phyloP scores from a whole-genome alignment of 2,797 vertebrate genomes.

The Scolopax bukidnonensis region DNA sequence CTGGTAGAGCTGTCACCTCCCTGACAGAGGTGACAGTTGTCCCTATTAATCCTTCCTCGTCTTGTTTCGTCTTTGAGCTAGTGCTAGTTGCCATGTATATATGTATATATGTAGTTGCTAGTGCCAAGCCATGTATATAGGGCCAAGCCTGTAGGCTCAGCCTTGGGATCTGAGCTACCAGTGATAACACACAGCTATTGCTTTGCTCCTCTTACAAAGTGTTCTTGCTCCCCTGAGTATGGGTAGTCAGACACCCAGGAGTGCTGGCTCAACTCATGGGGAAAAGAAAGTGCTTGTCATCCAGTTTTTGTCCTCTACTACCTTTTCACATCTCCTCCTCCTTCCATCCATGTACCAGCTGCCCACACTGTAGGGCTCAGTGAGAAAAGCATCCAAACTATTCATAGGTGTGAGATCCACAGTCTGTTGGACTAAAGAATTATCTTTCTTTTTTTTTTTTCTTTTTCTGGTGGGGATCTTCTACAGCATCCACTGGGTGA shows the following conservation, averaged over 20 bases:
- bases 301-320: not conserved
- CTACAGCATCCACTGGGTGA: not conserved
- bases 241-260: not conserved
- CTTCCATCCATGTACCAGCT: not conserved
- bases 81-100: too few relatives aligned
- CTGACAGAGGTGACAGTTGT: not conserved
- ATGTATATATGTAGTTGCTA: too few relatives aligned
- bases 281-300: not conserved
- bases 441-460: not conserved
- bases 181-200: not conserved
- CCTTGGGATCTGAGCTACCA: not conserved
- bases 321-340: not conserved
- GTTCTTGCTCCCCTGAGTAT: not conserved
- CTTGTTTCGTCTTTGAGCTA: not conserved
- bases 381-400: slow-evolving; percentile 11
- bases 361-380: not conserved
- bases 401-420: not conserved
- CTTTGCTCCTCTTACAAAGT: not conserved
- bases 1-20: not conserved
- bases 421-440: not conserved
- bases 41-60: not conserved
- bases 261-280: not conserved
- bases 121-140: not conserved
- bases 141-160: not conserved
- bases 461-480: not conserved